Evolutionary conservation across 2,888 invertebrate species (phyloP).

Genomic region (Cremastinae sp.): DNA sequence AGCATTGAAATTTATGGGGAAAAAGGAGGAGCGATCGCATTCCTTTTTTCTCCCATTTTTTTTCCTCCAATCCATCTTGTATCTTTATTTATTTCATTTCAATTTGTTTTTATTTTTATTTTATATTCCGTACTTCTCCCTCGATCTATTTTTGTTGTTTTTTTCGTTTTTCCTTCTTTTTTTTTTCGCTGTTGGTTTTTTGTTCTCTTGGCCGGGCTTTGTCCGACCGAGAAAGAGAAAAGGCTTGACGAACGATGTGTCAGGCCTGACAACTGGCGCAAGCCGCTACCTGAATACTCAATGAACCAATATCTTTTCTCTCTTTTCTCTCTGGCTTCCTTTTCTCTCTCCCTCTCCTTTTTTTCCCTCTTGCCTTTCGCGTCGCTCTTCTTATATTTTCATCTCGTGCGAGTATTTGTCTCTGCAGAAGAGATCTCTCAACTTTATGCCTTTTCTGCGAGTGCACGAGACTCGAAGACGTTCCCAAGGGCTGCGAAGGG

Average conservation of each 20-base stretch:
- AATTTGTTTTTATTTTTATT: conserved; percentile 50
- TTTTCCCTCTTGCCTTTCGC: too few relatives aligned
- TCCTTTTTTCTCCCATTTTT: conserved; percentile 27
- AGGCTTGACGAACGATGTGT: conserved; percentile 80
- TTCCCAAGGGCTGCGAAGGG: too few relatives aligned
- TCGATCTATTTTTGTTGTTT: background rate
- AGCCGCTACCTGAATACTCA: conserved; percentile 79
- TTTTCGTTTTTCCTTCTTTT: conserved; percentile 19
- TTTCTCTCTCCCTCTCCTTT: too few relatives aligned
- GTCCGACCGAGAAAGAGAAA: conserved; percentile 70
- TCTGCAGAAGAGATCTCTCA: too few relatives aligned
- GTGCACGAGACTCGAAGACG: too few relatives aligned
- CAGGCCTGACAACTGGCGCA: conserved; percentile 80
- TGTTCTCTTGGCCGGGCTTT: conserved; percentile 65
- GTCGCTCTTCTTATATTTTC: too few relatives aligned
- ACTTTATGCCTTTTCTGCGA: too few relatives aligned
- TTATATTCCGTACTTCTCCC: background rate
- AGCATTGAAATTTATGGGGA: conserved; percentile 7
- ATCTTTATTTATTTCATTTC: conserved; percentile 46
- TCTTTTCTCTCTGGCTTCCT: background rate
- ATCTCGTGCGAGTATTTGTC: too few relatives aligned
- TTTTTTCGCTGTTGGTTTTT: conserved; percentile 29
- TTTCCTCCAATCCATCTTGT: background rate
- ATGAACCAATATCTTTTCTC: conserved; percentile 68
- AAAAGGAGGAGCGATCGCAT: conserved; percentile 23